Evolutionary conservation across 2,888 invertebrate species (phyloP), one percentile per base, ranked within the genome.

Genomic region (Nudaria mundana): DNA sequence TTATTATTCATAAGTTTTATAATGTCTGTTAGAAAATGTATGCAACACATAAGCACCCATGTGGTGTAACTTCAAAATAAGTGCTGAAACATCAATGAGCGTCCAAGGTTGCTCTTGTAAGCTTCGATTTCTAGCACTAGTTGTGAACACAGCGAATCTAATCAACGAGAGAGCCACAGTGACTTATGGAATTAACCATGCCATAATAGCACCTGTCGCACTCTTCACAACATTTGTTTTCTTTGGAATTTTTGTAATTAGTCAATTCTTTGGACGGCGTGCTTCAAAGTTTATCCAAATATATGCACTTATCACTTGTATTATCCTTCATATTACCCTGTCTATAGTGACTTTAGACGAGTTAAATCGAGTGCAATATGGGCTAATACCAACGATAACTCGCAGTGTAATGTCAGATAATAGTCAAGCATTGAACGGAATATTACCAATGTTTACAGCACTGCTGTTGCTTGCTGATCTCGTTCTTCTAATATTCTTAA

Each of bases 91-190:
- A 44, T 71, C 66, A 40, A 82, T 83, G 82, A 71, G 64, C 57
- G 35, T 47, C 25, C 57, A 61, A 35, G 39, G 40, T 15, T 76
- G 71, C 47, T 69, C 76, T 16, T 37, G 66, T 26, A 80, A 71
- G 43, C 56, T 85, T 20, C 59, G 74, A 47, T 53, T 81, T 37
- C 55, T 83, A 12, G 55, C 64, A 3, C 56, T 84, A 14, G 76
- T 85, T 5, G 54, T 79, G 5, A 81, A 70, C 24, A 81, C 82
- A 4, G 78, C 75, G 3, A 56, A 79, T 38, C 43, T 82, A 0
- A 82, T 84, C 31, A 82, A 81, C 37, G 83, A 81, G 52, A 64
- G 77, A 36, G 48, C 73, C 10, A 77, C 81, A 1, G 55, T 52
- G 3, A 64, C 65, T 0, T 41, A 69, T 7, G 71, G 71, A 4